Conservation (phyloP, 2,888 invertebrate species). For the Dasysyrphus albostriatus region DNA sequence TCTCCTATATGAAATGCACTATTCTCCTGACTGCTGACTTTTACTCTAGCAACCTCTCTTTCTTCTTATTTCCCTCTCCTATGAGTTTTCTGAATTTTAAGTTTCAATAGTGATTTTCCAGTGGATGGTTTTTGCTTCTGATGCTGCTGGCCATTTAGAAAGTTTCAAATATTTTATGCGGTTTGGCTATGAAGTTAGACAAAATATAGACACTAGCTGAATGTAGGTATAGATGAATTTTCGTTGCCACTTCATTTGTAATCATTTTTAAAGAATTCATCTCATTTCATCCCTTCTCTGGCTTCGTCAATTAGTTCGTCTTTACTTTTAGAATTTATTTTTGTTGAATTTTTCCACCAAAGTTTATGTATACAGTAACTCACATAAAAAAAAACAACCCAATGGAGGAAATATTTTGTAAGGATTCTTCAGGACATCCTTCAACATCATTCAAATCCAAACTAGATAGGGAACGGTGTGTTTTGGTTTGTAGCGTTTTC, state of each 20-base stretch:
- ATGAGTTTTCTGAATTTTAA: conserved; percentile 44
- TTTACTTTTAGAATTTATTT: conserved; percentile 10
- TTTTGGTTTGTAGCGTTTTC: conserved; percentile 58
- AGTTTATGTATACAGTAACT: conserved; percentile 30
- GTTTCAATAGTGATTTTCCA: conserved; percentile 68
- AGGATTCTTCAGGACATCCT: conserved; percentile 40
- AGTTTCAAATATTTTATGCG: conserved; percentile 68
- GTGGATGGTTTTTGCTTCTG: conserved; percentile 47
- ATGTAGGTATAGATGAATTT: conserved; percentile 11
- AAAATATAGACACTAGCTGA: background rate
- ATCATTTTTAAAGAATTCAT: conserved; percentile 55
- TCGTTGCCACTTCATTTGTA: conserved; percentile 69
- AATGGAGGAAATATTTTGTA: conserved; percentile 36
- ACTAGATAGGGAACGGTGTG: background rate
- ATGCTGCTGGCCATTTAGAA: conserved; percentile 64
- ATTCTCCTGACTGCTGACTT: background rate
- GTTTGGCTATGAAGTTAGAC: conserved; percentile 34
- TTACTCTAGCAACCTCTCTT: background rate
- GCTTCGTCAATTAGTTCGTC: conserved; percentile 68
- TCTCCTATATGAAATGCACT: conserved; percentile 23
- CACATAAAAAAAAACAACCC: conserved; percentile 38
- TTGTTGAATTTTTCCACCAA: conserved; percentile 17
- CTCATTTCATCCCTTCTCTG: conserved; percentile 20
- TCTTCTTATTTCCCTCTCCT: too few relatives aligned
- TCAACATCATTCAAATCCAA: background rate